Base-by-base conservation (phyloP, 2,888 invertebrate species). In the Branchipolynoe longqiensis region DNA sequence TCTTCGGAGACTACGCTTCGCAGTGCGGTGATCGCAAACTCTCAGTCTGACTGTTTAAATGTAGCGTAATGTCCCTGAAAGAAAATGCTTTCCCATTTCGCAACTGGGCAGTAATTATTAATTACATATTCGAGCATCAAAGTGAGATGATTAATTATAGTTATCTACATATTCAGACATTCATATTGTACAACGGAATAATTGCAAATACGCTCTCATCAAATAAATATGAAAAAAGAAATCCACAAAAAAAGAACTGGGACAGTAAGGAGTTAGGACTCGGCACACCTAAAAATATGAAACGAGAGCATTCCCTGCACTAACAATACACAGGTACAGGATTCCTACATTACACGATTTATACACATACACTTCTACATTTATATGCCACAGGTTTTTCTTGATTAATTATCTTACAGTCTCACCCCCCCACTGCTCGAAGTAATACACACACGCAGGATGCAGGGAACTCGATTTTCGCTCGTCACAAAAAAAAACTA, bases 161-260 rank as follows among this genome's bases (percentile, higher is more conserved):
- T 62, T 62, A 69, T 69, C 36, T 69, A 69, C 69, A 69, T 38
- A 69, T 22, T 0, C 12, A 33, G 1, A 69, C 6, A n/a, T 69
- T 22, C 22, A 33, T 38, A 69, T n/a, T n/a, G n/a, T n/a, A 69
- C 38, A 69, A 4, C 22, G 14, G 38, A 36, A 69, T 4, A 1
- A n/a, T 64, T 33, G 31, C 8, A 8, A 64, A 64, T 31, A 64
- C 22, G 33, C 1, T 4, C 64, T 64, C 8, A 8, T 31, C 33
- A 4, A 69, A 69, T 69, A 69, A 69, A 69, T 69, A 69, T 33
- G 36, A 33, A 69, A n/a, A n/a, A n/a, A n/a, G n/a, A n/a, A n/a
- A n/a, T n/a, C n/a, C n/a, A n/a, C n/a, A n/a, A n/a, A n/a, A n/a
- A 69, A 69, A 33, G 36, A 69, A 69, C 18, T 69, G 69, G 69